Percentiles rank a stretch among this genome's conserved stretches.
Conservation (phyloP, 2,888 invertebrate species). For the Drosophila setosimentum region DNA sequence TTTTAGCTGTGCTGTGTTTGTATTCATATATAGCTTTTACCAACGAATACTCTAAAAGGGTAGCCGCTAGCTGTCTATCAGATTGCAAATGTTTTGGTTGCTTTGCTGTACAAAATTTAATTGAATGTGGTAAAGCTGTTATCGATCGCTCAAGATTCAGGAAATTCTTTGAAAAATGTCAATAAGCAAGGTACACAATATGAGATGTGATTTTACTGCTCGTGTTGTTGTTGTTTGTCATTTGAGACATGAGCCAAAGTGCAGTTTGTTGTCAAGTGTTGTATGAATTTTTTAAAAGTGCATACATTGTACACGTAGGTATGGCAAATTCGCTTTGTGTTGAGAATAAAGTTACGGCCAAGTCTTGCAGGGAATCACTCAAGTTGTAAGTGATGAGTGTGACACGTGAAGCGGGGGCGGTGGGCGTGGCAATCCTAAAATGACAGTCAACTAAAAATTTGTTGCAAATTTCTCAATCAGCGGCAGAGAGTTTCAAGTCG, state of each 20-base stretch:
- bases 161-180: constrained; percentile 12
- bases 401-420: background rate
- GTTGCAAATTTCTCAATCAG: constrained; percentile 76
- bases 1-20: background rate
- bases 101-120: constrained; percentile 35
- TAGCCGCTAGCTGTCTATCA: background rate
- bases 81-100: background rate
- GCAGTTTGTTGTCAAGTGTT: constrained; percentile 76
- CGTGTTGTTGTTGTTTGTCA: constrained; percentile 10
- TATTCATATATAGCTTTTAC: background rate
- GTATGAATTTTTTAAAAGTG: constrained; percentile 69
- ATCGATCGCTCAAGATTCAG: constrained; percentile 29
- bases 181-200: constrained; percentile 15
- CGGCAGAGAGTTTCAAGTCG: constrained; percentile 24
- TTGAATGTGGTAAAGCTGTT: constrained; percentile 44
- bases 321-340: background rate
- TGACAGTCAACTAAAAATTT: constrained; percentile 61
- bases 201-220: constrained; percentile 18
- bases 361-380: constrained; percentile 43
- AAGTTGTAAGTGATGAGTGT: constrained; percentile 28
- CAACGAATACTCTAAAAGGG: background rate
- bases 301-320: constrained; percentile 55
- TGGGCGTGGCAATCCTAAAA: constrained; percentile 24
- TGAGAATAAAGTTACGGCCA: constrained; percentile 46
- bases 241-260: constrained; percentile 66